Percentiles rank a stretch among this genome's conserved stretches.
phyloP scores from a whole-genome alignment of 2,113 vertebrate genomes.

The Acanthisitta chloris region DNA sequence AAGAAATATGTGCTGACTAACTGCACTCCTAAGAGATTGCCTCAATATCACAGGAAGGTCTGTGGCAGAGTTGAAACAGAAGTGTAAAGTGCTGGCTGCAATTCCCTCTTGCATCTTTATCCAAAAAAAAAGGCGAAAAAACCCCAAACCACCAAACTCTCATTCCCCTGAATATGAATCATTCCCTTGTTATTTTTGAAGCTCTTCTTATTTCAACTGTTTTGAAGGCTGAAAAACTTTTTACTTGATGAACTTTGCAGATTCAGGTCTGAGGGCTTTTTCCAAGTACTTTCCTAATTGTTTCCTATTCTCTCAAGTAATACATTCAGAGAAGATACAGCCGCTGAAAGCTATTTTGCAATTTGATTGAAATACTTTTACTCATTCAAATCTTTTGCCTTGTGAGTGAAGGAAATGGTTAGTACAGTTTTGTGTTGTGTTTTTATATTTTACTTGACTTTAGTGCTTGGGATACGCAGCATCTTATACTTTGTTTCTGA shows the following conservation, averaged over 20 bases:
- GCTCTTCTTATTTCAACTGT: not conserved
- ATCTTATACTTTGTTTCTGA: not conserved
- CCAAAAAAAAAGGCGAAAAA: not conserved
- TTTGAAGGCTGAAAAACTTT: not conserved
- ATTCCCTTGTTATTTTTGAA: not conserved
- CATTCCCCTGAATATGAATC: not conserved
- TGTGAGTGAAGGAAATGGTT: not conserved
- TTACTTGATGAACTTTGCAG: not conserved
- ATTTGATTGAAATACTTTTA: not conserved
- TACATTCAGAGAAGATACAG: not conserved
- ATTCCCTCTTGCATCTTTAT: not conserved
- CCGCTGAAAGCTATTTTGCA: not conserved
- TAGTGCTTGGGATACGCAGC: not conserved
- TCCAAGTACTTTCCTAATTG: not conserved
- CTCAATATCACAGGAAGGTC: not conserved
- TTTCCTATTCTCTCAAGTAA: not conserved
- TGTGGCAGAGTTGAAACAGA: not conserved
- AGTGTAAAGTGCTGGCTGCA: not conserved
- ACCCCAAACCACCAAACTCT: not conserved
- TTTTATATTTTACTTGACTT: not conserved
- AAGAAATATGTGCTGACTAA: not conserved
- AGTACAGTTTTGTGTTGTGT: not conserved
- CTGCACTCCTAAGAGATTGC: not conserved
- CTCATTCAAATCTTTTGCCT: not conserved
- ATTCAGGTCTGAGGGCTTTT: rapidly evolving